Base-by-base conservation (phyloP, 2,888 invertebrate species). In the Drosophila mulleri region DNA sequence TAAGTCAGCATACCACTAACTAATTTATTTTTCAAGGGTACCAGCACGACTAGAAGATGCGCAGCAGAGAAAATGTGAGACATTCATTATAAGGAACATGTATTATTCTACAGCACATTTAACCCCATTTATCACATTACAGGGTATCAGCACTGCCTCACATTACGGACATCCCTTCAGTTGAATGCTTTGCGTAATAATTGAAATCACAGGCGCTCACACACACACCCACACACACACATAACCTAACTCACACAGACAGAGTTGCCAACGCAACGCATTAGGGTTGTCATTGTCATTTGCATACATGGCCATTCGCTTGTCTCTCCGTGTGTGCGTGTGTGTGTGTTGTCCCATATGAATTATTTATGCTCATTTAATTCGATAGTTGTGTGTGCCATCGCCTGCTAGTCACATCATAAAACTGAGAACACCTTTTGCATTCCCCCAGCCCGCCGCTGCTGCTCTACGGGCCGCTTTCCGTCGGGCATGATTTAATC, bases 291-390 rank as follows among this genome's bases (percentile, higher is more conserved):
- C 88, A 82, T 66, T 68, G 74, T 67, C 75, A 83, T 84, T 85
- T 88, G 83, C 83, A 88, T 83, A 71, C 39, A 56, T 61, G 23
- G 37, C 42, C 54, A 26, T 11, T 11, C 26, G 29, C n/a, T n/a
- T 48, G 29, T 4, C 35, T 35, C 2, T 11, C 12, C 12, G 32
- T 48, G 23, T 45, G 47, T 26, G 8, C 9, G 16, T 26, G 47
- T 26, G 47, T 47, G 12, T 50, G 32, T 50, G 12, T 18, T 64
- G 58, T 64, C 70, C 39, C 66, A n/a, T 74, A 84, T 86, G 82
- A 84, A 86, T 86, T 80, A 87, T 89, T 89, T 89, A 86, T 89
- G 73, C 66, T 67, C 80, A 83, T 89, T 87, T 89, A 80, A 80
- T 89, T 78, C 82, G 79, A 84, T 81, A 83, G 87, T 79, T 78